Conservation (phyloP, 30 jellyfish, hydroid and myxozoan species). For the Rhopilema esculentum region DNA sequence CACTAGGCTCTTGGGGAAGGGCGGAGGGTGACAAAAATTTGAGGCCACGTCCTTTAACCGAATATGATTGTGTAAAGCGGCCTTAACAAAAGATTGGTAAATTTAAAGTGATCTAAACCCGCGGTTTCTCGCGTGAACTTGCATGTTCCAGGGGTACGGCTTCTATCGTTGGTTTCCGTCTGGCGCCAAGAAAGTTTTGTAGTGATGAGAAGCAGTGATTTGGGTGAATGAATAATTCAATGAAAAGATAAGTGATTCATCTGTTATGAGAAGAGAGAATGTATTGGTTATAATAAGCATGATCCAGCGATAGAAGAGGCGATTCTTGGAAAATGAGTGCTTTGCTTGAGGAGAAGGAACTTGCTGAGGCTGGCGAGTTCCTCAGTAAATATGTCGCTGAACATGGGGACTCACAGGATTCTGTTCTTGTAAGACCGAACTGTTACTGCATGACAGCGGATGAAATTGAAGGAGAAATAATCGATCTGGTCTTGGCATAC, state of each 20-base stretch:
- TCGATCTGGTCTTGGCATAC: constrained; percentile 74
- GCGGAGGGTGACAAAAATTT: no score
- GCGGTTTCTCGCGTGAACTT: not conserved
- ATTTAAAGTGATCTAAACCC: no score
- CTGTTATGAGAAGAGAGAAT: not conserved
- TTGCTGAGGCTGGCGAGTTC: constrained; percentile 25
- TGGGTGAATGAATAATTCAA: not conserved
- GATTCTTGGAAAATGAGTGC: constrained; percentile 39
- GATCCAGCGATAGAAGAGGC: constrained; percentile 7
- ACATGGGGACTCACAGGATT: constrained; percentile 38
- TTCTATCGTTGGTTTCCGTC: not conserved
- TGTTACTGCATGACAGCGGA: constrained; percentile 78
- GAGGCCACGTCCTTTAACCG: no score
- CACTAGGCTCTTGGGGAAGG: no score
- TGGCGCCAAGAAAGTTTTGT: not conserved
- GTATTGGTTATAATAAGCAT: not conserved
- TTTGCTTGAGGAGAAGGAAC: constrained; percentile 41
- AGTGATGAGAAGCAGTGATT: not conserved
- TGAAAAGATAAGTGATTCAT: not conserved
- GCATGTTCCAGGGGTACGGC: not conserved
- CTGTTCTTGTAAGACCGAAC: constrained; percentile 67
- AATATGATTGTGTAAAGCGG: no score
- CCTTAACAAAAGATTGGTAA: no score
- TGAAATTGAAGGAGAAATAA: constrained; percentile 85
- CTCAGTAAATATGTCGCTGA: constrained; percentile 53